Evolutionary conservation across 2,113 vertebrate species (phyloP).

Genomic region (Hemichromis elongatus): DNA sequence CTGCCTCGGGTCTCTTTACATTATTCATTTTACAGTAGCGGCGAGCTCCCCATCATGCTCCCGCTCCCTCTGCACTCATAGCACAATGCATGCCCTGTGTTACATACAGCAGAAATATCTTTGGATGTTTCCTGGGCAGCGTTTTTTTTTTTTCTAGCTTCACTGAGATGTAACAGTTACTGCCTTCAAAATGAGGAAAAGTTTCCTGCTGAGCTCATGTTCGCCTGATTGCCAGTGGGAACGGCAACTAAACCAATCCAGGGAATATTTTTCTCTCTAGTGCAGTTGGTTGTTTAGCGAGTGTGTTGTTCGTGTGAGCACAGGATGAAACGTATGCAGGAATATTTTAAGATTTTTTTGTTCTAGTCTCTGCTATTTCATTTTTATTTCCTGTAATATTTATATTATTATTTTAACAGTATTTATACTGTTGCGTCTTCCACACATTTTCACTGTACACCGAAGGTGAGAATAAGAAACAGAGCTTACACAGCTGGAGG

Average conservation of each 20-base stretch:
- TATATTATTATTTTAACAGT: too few relatives aligned
- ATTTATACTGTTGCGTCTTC: not conserved
- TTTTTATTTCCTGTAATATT: not conserved
- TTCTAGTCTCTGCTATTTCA: not conserved
- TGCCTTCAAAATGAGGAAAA: not conserved
- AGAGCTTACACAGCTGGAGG: slow-evolving; percentile 69
- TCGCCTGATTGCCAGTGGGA: not conserved
- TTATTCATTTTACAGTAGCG: slow-evolving; percentile 9
- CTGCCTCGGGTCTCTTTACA: slow-evolving; percentile 16
- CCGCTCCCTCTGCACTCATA: not conserved
- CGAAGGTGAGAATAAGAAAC: not conserved
- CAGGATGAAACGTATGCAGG: not conserved
- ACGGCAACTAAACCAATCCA: not conserved
- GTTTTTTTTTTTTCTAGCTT: not conserved
- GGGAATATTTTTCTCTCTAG: not conserved
- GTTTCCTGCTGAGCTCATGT: not conserved
- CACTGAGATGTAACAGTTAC: not conserved
- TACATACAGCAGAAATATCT: not conserved
- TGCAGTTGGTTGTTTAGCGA: not conserved
- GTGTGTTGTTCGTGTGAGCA: not conserved
- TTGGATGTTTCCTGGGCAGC: not conserved
- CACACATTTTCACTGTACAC: not conserved
- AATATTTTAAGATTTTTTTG: not conserved
- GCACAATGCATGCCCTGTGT: not conserved
- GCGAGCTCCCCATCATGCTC: slow-evolving; percentile 14